Evolutionary conservation across 2,797 vertebrate genomes (phyloP), one percentile per base, ranked within the genome.

Genomic region (Rhodeus uyekii): DNA sequence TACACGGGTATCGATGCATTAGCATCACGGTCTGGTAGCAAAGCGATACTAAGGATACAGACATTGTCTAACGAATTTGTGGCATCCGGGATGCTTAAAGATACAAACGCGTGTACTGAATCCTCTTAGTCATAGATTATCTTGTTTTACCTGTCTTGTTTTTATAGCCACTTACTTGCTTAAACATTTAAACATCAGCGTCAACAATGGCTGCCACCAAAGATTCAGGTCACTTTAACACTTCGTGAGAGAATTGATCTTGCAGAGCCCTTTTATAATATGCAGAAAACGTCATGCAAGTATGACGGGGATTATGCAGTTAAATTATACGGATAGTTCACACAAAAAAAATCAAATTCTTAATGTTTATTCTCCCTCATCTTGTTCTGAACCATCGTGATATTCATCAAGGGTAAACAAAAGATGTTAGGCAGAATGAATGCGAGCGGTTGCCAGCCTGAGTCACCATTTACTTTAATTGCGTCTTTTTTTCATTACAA

Each of bases 391-490:
- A 60, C 27, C 27, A 29, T 29, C 58, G 29, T 29, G 16, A 29
- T 60, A 44, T 63, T 61, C 24, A 38, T 75, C 16, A 58, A 1
- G 39, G 50, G n/a, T 36, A 5, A 39, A 27, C 50, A 19, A 48
- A 9, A 50, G 14, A 58, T 75, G 50, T 12, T 58, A 1, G 72
- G 48, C 71, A 53, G 32, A 14, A 48, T 3, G 10, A 42, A 32
- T 76, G 74, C 44, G 19, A 61, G 24, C 44, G 73, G 38, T 34
- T 55, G 73, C 36, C 16, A 29, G 27, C 75, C 39, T 77, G 58
- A 44, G 18, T 44, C 36, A 29, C 74, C 55, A 19, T 76, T 76
- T 18, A 32, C 18, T 39, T 29, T 12, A 61, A 44, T 32, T 61
- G 55, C 55, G 61, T 61, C 55, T 32, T 76, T 76, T 39, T 61